Percentiles rank a stretch among this genome's conserved stretches.
phyloP scores from a whole-genome alignment of 2,888 invertebrate genomes.

The Drosophila helvetica region DNA sequence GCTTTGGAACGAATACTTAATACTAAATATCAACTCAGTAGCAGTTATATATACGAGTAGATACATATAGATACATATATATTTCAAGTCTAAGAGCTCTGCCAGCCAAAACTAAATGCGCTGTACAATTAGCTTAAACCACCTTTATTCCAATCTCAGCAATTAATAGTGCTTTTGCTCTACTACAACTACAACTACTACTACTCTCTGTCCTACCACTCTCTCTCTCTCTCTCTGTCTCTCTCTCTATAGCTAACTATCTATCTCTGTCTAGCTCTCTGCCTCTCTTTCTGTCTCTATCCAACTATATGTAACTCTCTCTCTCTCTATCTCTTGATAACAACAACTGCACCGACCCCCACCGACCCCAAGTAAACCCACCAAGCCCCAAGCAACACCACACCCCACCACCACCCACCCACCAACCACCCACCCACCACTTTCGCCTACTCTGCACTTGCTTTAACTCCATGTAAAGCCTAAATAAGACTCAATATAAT shows the following conservation, averaged over 20 bases:
- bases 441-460: constrained; percentile 65
- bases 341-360: constrained; percentile 36
- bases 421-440: constrained; percentile 28
- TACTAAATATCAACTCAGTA: constrained; percentile 53
- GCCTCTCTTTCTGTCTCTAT: constrained; percentile 46
- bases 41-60: constrained; percentile 38
- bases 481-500: constrained; percentile 48
- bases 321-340: constrained; percentile 41
- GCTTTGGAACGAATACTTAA: constrained; percentile 57
- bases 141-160: constrained; percentile 57
- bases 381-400: constrained; percentile 22
- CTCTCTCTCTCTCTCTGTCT: constrained; percentile 35
- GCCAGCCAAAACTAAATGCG: constrained; percentile 75
- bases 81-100: constrained; percentile 75
- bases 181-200: constrained; percentile 58
- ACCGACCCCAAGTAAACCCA: constrained; percentile 12
- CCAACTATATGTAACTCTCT: constrained; percentile 33
- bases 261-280: constrained; percentile 45
- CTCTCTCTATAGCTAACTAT: constrained; percentile 14
- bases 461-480: constrained; percentile 60
- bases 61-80: constrained; percentile 47
- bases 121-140: constrained; percentile 73
- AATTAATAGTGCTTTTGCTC: constrained; percentile 71
- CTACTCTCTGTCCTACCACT: constrained; percentile 37
- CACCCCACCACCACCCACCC: constrained; percentile 7